Conservation (phyloP, 1,140 invertebrate species). For the Ceratina calcarata region DNA sequence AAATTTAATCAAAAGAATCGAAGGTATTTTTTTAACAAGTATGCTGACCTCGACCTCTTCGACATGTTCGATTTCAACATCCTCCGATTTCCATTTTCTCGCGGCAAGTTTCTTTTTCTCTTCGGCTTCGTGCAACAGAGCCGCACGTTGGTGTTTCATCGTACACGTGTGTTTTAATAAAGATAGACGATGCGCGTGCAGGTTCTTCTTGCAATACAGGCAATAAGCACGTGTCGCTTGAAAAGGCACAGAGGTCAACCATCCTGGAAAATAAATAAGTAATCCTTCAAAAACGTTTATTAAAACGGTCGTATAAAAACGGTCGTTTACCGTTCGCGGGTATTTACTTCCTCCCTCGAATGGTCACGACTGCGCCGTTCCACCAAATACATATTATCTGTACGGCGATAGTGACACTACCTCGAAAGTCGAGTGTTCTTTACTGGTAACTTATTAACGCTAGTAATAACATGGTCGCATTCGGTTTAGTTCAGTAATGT, state of each 20-base stretch:
- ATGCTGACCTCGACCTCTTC: constrained; percentile 37
- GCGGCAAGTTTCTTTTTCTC: constrained; percentile 44
- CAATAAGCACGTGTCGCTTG: constrained; percentile 82
- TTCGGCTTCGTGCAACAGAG: constrained; percentile 70
- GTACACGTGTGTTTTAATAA: constrained; percentile 83
- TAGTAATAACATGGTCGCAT: constrained; percentile 14
- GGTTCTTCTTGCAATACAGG: constrained; percentile 81
- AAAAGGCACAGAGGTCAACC: constrained; percentile 80
- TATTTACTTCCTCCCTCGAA: background rate
- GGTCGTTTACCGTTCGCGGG: background rate
- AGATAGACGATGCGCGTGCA: constrained; percentile 83
- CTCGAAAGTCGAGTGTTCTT: background rate
- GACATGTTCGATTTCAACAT: constrained; percentile 43
- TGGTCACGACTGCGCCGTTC: background rate
- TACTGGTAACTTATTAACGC: constrained; percentile 45
- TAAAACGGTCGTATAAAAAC: background rate
- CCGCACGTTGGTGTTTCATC: constrained; percentile 81
- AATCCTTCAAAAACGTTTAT: too few relatives aligned
- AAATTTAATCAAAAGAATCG: background rate
- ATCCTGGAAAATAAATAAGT: constrained; percentile 76
- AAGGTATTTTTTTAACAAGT: background rate
- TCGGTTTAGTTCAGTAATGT: constrained; percentile 2
- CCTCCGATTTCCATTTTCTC: constrained; percentile 42
- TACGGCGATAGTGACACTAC: constrained; percentile 16
- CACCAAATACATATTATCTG: constrained; percentile 22